Base-by-base conservation (phyloP, 92 coral and sea anemone genomes). In the Epizoanthus stellaris region DNA sequence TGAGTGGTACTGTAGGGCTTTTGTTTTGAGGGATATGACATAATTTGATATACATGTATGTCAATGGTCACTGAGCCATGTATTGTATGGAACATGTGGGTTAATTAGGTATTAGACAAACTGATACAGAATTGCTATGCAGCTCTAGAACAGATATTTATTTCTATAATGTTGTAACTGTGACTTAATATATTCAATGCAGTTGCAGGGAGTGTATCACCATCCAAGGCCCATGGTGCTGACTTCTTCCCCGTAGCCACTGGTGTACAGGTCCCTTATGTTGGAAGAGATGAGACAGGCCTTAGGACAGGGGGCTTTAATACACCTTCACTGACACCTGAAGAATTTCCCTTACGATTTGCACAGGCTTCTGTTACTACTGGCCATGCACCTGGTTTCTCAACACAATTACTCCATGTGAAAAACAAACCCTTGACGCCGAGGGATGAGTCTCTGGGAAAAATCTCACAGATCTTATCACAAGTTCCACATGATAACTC, bases 181-280 rank as follows among this genome's bases (percentile, higher is more conserved):
- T 52, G 5, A 30, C 36, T 6, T 38, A 8, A 3, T 11, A 14
- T 80, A 25, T 69, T 58, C 43, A 21, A 43, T 82, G 16, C 53
- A 94, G 95, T 80, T 87, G 84, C 95, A 2, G 86, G 92, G 64
- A 89, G 85, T 68, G 89, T 90, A 21, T 94, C 98, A 16, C 90
- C 93, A 52, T 53, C 89, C n/a, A 92, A 89, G 85, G 84, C 92
- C 52, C 94, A 90, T 73, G 97, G 99, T 16, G 98, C 97, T 15
- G 97, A 96, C 82, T 88, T 96, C 74, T 96, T 96, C 73, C 93
- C 99, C 5, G 96, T 95, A 16, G 99, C 99, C 4, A 87, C 93
- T 43, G 98, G 99, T 36, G 95, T 96, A 11, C 99, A 96, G 67
- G 90, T 95, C 19, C 99, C 98, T 20, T 94, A 94, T 73, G 99